These are phyloP conservation scores for Stigmatopora nigra DNA, from an alignment of 2,113 vertebrate species.

Conservation along the genomic window DNA sequence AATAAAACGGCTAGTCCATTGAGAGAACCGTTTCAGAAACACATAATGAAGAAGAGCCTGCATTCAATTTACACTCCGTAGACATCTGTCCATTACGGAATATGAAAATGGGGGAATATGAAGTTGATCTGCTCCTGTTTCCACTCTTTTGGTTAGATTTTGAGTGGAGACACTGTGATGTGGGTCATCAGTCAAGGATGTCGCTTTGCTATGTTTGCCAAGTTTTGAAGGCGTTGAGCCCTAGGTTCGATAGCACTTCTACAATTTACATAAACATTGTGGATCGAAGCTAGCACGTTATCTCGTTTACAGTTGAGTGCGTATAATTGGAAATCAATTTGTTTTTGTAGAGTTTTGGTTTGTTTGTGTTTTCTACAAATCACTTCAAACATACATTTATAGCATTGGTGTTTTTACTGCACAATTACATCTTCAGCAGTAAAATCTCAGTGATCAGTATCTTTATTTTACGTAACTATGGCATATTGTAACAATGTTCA, in stretches of 20 bases:
- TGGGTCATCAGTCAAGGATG: not conserved
- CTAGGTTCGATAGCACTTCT: not conserved
- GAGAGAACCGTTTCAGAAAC: constrained; percentile 14
- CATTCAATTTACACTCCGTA: constrained; percentile 9
- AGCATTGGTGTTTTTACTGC: not conserved
- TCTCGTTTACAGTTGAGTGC: too few species aligned
- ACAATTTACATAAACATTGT: not conserved
- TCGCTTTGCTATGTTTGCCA: not conserved
- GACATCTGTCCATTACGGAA: not conserved
- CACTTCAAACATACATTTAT: not conserved
- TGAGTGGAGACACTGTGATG: not conserved
- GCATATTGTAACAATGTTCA: not conserved
- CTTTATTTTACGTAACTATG: not conserved
- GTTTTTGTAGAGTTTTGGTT: not conserved
- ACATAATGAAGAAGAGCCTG: constrained; percentile 15
- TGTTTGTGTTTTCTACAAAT: not conserved
- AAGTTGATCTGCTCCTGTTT: not conserved
- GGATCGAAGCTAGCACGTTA: not conserved
- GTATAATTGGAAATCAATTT: too few species aligned
- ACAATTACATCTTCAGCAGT: constrained; percentile 7
- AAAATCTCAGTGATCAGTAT: constrained; percentile 9
- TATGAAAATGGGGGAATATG: not conserved
- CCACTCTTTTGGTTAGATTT: not conserved
- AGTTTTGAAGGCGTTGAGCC: not conserved
- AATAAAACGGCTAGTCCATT: constrained; percentile 13